Evolutionary conservation across 2,888 invertebrate genomes (phyloP).

Genomic region (Eilema sororculum): DNA sequence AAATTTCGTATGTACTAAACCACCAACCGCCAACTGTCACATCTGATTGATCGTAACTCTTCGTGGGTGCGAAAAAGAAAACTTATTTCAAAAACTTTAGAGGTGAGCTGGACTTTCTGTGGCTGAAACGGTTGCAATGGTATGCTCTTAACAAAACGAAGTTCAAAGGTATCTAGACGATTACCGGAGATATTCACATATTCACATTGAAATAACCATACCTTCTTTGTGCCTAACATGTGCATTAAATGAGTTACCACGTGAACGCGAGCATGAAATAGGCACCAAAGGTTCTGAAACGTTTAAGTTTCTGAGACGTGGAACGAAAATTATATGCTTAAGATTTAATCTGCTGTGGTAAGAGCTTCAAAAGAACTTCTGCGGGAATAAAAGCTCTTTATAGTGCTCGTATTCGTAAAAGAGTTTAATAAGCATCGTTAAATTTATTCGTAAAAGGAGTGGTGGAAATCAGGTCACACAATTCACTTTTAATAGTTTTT

Average conservation of each 20-base stretch:
- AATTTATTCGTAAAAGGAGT: neutral
- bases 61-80: neutral
- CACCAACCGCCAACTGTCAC: no score
- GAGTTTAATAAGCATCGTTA: neutral
- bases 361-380: neutral
- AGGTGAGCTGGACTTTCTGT: no score
- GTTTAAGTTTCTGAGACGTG: neutral
- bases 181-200: neutral
- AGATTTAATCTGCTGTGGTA: neutral
- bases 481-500: conserved; percentile 52
- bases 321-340: neutral
- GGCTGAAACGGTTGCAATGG: no score
- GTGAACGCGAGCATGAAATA: neutral
- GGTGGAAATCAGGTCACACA: conserved; percentile 19
- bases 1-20: no score
- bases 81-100: neutral
- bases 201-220: neutral
- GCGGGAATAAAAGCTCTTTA: neutral
- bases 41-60: neutral
- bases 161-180: no score
- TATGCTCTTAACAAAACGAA: no score
- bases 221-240: neutral
- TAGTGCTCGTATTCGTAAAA: neutral
- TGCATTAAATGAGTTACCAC: neutral
- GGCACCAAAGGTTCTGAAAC: neutral